Base-by-base conservation (phyloP, 2,888 invertebrate species). In the Venusia cambrica region DNA sequence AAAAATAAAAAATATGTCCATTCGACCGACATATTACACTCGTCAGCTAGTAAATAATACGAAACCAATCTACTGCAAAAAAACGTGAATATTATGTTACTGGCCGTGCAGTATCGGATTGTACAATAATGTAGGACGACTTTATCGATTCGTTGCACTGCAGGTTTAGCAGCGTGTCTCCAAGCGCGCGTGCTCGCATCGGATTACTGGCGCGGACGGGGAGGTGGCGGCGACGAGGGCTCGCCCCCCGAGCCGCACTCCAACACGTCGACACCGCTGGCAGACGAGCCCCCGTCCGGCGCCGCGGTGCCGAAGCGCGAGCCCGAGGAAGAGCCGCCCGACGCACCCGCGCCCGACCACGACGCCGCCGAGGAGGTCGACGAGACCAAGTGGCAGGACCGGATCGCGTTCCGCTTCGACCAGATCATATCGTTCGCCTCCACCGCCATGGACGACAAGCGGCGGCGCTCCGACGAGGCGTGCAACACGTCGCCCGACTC, bases 351-450 rank as follows among this genome's bases (percentile, higher is more conserved):
- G 12, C 10, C 16, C 88, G 90, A 90, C 74, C 87, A 81, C 51
- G 90, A 90, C 66, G 89, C 80, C 48, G 89, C 89, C 57, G 90
- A 90, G 64, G 92, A 92, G 57, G 93, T 92, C 53, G 93, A 93
- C 72, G 93, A 94, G 75, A 92, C 93, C 57, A 94, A 95, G 75
- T 97, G 97, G 97, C 96, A 97, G 76, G 95, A 96, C 76, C 93
- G 96, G 54, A 95, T 97, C 59, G 95, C 94, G 72, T 96, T 94
- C 54, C 96, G 96, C 31, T 97, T 98, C 88, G 97, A 97, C 84
- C 93, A 96, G 52, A 89, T 97, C 59, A 95, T 97, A 52, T 97
- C 96, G 39, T 95, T 97, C 71, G 97, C 97, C 26, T 96, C 97
- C 18, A 96, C 95, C 6, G 97, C 97, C 64, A 89, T 97, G 71